A percentile compares a stretch with the other conserved stretches of the same genome.
These are phyloP conservation scores for Pterois miles DNA, from an alignment of 2,797 vertebrate genomes.

Conservation along the genomic window DNA sequence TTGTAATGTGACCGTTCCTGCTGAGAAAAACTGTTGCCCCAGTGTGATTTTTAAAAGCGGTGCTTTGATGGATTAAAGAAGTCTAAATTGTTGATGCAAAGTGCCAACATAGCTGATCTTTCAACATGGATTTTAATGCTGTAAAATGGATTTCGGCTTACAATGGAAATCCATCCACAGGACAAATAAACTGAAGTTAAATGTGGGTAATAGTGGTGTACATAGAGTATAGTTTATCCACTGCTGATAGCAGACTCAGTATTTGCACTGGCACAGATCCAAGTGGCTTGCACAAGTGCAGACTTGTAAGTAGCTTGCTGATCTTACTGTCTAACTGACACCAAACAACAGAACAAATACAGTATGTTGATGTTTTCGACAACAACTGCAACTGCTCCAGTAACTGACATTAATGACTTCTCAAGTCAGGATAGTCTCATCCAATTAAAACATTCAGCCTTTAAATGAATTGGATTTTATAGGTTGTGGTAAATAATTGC, in stretches of 20 bases:
- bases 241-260: not conserved
- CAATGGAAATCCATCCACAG: constrained; percentile 6
- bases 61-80: constrained; percentile 6
- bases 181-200: constrained; percentile 6
- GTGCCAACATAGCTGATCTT: constrained; percentile 3
- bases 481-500: constrained; percentile 18
- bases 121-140: not conserved
- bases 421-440: constrained; percentile 5
- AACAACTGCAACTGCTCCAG: not conserved
- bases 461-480: constrained; percentile 46
- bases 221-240: not conserved
- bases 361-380: not conserved
- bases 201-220: not conserved
- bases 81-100: not conserved
- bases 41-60: not conserved
- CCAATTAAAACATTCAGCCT: constrained; percentile 7
- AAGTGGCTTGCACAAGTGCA: not conserved
- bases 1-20: not conserved
- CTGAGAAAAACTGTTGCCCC: not conserved
- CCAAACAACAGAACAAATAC: not conserved
- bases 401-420: not conserved
- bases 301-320: not conserved
- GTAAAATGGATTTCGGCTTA: constrained; percentile 14
- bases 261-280: not conserved
- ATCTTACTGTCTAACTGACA: not conserved